phyloP scores from a whole-genome alignment of 2,797 vertebrate species.

The Trematomus bernacchii region DNA sequence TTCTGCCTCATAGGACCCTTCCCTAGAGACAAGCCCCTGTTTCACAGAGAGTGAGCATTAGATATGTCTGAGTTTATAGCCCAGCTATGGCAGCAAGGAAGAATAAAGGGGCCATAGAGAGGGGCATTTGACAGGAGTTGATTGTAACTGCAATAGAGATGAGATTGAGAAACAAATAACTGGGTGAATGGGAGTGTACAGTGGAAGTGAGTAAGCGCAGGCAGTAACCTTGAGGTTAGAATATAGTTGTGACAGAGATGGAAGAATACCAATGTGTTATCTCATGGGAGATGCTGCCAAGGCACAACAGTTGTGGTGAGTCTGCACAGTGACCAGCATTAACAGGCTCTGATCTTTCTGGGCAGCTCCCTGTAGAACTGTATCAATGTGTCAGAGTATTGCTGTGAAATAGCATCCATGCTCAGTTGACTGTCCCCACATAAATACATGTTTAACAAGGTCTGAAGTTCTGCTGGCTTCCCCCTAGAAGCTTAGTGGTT shows the following conservation, averaged over 20 bases:
- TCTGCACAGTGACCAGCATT: slow-evolving; percentile 37
- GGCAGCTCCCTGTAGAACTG: slow-evolving; percentile 41
- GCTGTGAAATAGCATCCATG: slow-evolving; percentile 39
- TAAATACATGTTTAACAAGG: slow-evolving; percentile 52
- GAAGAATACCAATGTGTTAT: slow-evolving; percentile 37
- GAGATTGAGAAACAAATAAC: slow-evolving; percentile 28
- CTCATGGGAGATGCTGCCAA: slow-evolving; percentile 26
- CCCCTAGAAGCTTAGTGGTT: not conserved
- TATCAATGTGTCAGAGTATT: slow-evolving; percentile 58
- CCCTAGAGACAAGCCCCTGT: slow-evolving; percentile 19
- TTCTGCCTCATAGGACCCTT: slow-evolving; percentile 10
- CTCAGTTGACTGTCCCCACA: slow-evolving; percentile 47
- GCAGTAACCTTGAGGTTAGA: slow-evolving; percentile 50
- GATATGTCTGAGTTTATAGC: not conserved
- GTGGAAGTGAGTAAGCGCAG: slow-evolving; percentile 34
- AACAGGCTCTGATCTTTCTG: slow-evolving; percentile 35
- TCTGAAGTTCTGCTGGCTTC: slow-evolving; percentile 23
- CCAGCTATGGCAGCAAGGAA: slow-evolving; percentile 3
- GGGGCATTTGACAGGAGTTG: not conserved
- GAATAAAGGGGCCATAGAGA: slow-evolving; percentile 4
- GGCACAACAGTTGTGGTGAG: slow-evolving; percentile 37
- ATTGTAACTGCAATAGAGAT: not conserved
- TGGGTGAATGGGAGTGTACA: slow-evolving; percentile 28
- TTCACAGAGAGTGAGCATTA: slow-evolving; percentile 40
- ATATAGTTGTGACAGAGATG: slow-evolving; percentile 16